Evolutionary conservation across 2,113 vertebrate genomes (phyloP), one percentile per base, ranked within the genome.

Genomic region (Pleuronectes platessa): DNA sequence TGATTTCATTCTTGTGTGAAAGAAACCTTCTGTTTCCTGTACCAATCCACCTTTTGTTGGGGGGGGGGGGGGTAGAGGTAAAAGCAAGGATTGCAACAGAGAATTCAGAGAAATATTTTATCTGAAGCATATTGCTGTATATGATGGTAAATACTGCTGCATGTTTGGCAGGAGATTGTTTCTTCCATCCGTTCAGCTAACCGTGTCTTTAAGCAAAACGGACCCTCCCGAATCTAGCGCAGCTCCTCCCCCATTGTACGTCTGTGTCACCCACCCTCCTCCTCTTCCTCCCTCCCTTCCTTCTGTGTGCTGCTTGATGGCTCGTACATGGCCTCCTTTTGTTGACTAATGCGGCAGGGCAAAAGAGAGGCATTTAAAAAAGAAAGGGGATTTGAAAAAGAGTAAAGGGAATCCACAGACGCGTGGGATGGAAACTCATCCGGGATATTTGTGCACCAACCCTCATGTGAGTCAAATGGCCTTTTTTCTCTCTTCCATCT

Each of bases 391-490:
- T 3, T 2, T 49, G 78, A 51, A 31, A 31, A 31, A 31, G 6
- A 76, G 45, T 18, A 58, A 18, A 62, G 51, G 7, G 31, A 66
- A 64, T 75, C 40, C 31, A 49, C 2, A 56, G 51, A 78, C 27
- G 24, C 9, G 61, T 68, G 47, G 27, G 26, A 90, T 90, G 89
- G 92, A 88, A 76, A 92, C 81, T 81, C 80, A 77, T 37, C 65
- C 14, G 0, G 82, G 59, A 54, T 79, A 37, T 77, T 47, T 87
- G 60, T 72, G 35, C 68, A 87, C 74, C 78, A 92, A 92, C 62
- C 94, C 94, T 76, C 94, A 95, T 63, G 94, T 95, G 92, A 95
- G 94, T 95, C 79, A 51, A 53, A 61, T 55, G 21, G 51, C 21
- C 17, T 80, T 68, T 82, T 83, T 31, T 68, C 23, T 67, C 14